A percentile compares a stretch with the other conserved stretches of the same genome.
These are phyloP conservation scores for Prolemur simus DNA, from an alignment of 2,113 vertebrate species.

Conservation along the genomic window DNA sequence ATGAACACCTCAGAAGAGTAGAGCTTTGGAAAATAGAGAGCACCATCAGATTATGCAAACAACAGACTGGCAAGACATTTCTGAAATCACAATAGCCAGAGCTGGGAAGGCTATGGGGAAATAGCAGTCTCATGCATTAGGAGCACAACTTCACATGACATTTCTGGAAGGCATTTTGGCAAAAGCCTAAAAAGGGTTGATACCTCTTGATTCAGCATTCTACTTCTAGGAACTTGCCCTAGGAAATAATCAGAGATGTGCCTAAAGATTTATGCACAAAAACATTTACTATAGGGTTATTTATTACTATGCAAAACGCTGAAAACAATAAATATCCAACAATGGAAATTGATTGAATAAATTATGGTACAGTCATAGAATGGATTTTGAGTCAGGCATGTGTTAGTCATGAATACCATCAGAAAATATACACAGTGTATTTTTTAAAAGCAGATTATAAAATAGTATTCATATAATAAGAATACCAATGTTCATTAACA, in stretches of 20 bases:
- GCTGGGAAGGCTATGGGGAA: background rate
- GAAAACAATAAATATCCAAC: constrained; percentile 15
- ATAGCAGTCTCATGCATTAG: background rate
- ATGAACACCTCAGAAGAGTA: background rate
- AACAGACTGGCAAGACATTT: background rate
- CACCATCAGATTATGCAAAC: background rate
- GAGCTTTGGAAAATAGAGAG: background rate
- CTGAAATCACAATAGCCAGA: background rate
- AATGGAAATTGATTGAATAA: constrained; percentile 12
- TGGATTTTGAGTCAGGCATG: background rate
- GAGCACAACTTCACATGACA: constrained; percentile 14
- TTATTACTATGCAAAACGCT: constrained; percentile 22
- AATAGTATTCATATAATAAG: background rate
- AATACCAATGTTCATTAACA: background rate
- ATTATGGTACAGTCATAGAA: background rate
- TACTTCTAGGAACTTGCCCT: constrained; percentile 35
- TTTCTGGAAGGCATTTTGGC: constrained; percentile 33
- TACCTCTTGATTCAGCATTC: constrained; percentile 7
- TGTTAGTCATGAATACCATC: background rate
- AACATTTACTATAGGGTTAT: background rate
- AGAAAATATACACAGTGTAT: constrained; percentile 1
- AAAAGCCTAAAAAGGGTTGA: background rate
- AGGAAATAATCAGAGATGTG: constrained; percentile 32
- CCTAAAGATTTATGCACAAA: constrained; percentile 12
- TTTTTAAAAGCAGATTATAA: constrained; percentile 34